Evolutionary conservation across 2,888 invertebrate species (phyloP).

Genomic region (Scaptomyza caliginosa): DNA sequence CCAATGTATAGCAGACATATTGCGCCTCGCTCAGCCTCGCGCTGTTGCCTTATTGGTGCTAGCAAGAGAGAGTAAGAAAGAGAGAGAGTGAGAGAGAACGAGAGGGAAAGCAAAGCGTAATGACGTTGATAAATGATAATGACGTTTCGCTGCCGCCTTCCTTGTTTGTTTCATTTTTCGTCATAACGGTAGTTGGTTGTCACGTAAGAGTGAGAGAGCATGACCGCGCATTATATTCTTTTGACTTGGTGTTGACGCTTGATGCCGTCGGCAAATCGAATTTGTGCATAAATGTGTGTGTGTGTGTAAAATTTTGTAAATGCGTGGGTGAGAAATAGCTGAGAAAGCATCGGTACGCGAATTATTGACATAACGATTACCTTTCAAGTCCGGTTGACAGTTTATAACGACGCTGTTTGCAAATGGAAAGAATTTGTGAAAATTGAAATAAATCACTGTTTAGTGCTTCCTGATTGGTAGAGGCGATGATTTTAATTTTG

Average conservation of each 20-base stretch:
- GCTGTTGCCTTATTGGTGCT: slow-evolving; percentile 52
- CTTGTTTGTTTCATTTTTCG: slow-evolving; percentile 34
- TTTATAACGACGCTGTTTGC: neutral
- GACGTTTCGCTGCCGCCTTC: slow-evolving; percentile 50
- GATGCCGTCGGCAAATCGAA: slow-evolving; percentile 63
- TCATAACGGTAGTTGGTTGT: slow-evolving; percentile 60
- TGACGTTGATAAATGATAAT: slow-evolving; percentile 59
- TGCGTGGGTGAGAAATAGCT: slow-evolving; percentile 44
- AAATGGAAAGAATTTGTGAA: neutral
- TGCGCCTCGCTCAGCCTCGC: slow-evolving; percentile 34
- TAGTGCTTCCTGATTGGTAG: neutral
- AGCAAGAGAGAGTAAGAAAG: slow-evolving; percentile 26
- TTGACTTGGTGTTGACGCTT: slow-evolving; percentile 35
- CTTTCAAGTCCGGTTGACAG: slow-evolving; percentile 28
- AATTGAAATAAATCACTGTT: neutral
- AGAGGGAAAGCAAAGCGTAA: slow-evolving; percentile 25
- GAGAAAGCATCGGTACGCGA: slow-evolving; percentile 29
- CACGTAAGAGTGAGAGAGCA: slow-evolving; percentile 67
- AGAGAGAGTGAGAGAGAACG: slow-evolving; percentile 6
- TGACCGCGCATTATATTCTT: slow-evolving; percentile 51
- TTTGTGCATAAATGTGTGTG: neutral
- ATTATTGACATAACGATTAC: slow-evolving; percentile 36
- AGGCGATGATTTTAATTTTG: neutral
- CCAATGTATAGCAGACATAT: slow-evolving; percentile 49
- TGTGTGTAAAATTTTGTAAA: slow-evolving; percentile 6